These are phyloP conservation scores for Troides helena DNA, from an alignment of 2,888 invertebrate species.

Conservation along the genomic window DNA sequence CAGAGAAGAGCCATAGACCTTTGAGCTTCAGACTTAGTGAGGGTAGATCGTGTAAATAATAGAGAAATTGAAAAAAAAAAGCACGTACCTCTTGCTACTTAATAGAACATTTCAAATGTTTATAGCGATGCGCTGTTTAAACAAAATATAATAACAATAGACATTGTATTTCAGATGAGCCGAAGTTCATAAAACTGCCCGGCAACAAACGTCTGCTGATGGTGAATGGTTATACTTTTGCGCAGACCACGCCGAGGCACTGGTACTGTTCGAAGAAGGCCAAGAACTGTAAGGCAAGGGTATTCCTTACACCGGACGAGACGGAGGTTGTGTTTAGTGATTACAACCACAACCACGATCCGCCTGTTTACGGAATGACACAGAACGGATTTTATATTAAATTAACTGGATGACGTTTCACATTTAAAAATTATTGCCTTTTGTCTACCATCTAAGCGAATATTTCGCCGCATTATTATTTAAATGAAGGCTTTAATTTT, in stretches of 20 bases:
- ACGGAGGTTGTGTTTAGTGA: constrained; percentile 31
- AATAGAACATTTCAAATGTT: not conserved
- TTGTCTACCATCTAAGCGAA: not conserved
- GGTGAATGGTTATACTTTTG: constrained; percentile 48
- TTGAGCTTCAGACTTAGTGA: too few relatives aligned
- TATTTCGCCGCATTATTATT: not conserved
- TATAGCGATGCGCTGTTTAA: not conserved
- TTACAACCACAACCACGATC: constrained; percentile 35
- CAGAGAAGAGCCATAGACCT: too few relatives aligned
- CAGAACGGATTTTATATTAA: constrained; percentile 34
- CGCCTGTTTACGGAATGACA: constrained; percentile 33
- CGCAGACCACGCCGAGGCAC: constrained; percentile 40
- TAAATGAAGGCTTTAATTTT: too few relatives aligned
- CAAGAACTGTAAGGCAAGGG: constrained; percentile 40
- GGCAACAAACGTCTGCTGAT: constrained; percentile 43
- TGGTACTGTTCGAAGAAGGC: constrained; percentile 45
- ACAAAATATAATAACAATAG: not conserved
- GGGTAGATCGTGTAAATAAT: too few relatives aligned
- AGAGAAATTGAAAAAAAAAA: too few relatives aligned
- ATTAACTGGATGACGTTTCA: constrained; percentile 20
- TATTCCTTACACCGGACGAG: constrained; percentile 33
- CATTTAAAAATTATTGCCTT: too few relatives aligned
- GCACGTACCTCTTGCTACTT: too few relatives aligned
- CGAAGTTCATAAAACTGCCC: constrained; percentile 41
- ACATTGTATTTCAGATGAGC: constrained; percentile 33